Conservation (phyloP, 2,888 invertebrate species). For the Nymphalis urticae region DNA sequence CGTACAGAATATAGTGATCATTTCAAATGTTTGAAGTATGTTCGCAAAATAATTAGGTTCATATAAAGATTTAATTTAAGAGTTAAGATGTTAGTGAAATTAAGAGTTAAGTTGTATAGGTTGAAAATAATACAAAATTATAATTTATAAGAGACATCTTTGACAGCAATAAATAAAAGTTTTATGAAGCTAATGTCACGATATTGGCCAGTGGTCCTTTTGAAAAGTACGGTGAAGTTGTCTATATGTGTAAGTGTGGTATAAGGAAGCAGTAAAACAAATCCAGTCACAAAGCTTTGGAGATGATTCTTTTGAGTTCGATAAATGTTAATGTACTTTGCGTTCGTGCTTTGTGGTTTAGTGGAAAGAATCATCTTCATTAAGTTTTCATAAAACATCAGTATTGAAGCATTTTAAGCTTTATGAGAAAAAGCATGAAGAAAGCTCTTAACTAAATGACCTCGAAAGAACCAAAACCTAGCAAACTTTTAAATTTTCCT, state of each 20-base stretch:
- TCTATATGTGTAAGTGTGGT: slow-evolving; percentile 24
- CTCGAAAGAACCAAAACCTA: slow-evolving; percentile 21
- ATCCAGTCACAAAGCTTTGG: slow-evolving; percentile 14
- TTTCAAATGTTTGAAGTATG: slow-evolving; percentile 15
- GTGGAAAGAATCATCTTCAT: slow-evolving; percentile 6
- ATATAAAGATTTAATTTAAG: background rate
- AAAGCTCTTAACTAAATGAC: slow-evolving; percentile 26
- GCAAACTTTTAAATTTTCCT: background rate
- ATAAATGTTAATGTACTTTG: background rate
- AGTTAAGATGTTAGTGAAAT: slow-evolving; percentile 1
- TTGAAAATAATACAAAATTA: background rate
- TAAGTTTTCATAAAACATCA: background rate
- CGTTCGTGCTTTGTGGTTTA: background rate
- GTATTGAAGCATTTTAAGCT: slow-evolving; percentile 4
- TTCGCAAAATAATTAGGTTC: slow-evolving; percentile 1
- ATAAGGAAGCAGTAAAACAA: slow-evolving; percentile 30
- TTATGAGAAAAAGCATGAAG: slow-evolving; percentile 27
- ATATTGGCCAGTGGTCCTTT: background rate
- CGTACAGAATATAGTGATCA: slow-evolving; percentile 19
- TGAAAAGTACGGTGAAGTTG: slow-evolving; percentile 22
- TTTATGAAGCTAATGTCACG: slow-evolving; percentile 1
- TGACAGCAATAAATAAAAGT: slow-evolving; percentile 10
- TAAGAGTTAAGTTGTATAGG: background rate
- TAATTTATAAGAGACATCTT: background rate
- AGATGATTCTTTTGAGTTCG: slow-evolving; percentile 9